Evolutionary conservation across 2,113 vertebrate genomes (phyloP).

Genomic region (Hippocampus abdominalis): DNA sequence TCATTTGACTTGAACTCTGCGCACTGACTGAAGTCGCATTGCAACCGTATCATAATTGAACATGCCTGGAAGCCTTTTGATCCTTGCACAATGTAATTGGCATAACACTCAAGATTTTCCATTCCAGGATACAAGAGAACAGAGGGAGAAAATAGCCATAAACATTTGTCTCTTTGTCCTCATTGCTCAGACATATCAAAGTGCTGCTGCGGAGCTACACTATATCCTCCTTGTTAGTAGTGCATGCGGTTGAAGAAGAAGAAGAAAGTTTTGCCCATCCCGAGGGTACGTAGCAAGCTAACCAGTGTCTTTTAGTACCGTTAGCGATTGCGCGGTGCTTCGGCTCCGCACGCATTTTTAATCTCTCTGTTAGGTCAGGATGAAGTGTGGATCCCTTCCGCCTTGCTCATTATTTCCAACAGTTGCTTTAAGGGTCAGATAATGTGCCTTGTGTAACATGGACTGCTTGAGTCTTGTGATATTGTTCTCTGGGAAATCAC

Average conservation of each 20-base stretch:
- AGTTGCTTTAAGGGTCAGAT: conserved; percentile 44
- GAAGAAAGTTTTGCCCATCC: conserved; percentile 46
- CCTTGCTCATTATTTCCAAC: conserved; percentile 58
- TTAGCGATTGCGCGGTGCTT: conserved; percentile 56
- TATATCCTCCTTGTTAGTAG: conserved; percentile 11
- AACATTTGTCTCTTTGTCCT: not conserved
- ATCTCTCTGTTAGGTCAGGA: conserved; percentile 64
- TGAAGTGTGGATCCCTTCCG: conserved; percentile 51
- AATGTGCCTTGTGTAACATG: conserved; percentile 41
- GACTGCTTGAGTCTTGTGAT: conserved; percentile 24
- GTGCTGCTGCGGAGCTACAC: conserved; percentile 6
- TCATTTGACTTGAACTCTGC: conserved; percentile 34
- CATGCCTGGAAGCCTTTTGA: not conserved
- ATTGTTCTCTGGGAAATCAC: conserved; percentile 39
- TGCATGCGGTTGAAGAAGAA: conserved; percentile 16
- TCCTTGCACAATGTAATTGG: not conserved
- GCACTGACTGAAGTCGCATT: not conserved
- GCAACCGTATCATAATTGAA: not conserved
- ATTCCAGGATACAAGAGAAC: not conserved
- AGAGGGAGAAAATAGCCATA: not conserved
- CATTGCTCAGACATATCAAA: no score
- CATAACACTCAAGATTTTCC: not conserved
- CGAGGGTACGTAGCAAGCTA: conserved; percentile 44
- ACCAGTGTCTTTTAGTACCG: conserved; percentile 46
- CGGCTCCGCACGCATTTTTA: conserved; percentile 63